Base-by-base conservation (phyloP, 1,140 invertebrate genomes). In the Calephelis virginiensis region DNA sequence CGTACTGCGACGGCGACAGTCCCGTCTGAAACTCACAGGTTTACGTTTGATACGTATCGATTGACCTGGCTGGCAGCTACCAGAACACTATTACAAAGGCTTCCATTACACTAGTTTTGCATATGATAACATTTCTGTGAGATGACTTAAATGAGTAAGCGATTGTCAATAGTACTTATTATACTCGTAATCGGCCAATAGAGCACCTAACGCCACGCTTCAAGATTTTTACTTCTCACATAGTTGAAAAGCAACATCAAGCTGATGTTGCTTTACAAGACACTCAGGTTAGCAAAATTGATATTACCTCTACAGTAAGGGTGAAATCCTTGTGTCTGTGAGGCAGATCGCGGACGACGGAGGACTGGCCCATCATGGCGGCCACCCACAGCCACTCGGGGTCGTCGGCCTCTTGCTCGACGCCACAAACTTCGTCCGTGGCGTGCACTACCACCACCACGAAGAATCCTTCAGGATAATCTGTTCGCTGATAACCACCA, bases 391-490 rank as follows among this genome's bases (percentile, higher is more conserved):
- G 72, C 83, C 83, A 82, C 68, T 83, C 86, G 46, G 66, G 67
- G n/a, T 63, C 68, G 12, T 61, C 69, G 5, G 12, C 28, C 40
- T 53, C 45, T 40, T 13, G 13, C 62, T 56, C 74, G 61, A 70
- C 76, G 13, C 68, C 68, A 70, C 86, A 87, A 49, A 63, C 64
- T 68, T 10, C 66, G 62, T 82, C 78, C 13, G 62, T 38, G 6
- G 62, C 56, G 50, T 59, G 72, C 59, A 84, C 80, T 43, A 82
- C 13, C 56, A 70, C 61, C 64, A 82, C 72, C 63, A 86, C 76
- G 71, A 76, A 78, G 77, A 89, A 86, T 0, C 86, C 86, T n/a
- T 43, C 66, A 49, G 86, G 86, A 67, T 74, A 89, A 17, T 64
- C 64, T 6, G 45, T 37, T 10, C 80, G 79, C 86, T 88, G 78